Evolutionary conservation across 2,113 vertebrate genomes (phyloP), one percentile per base, ranked within the genome.

Genomic region (Zapus hudsonius): DNA sequence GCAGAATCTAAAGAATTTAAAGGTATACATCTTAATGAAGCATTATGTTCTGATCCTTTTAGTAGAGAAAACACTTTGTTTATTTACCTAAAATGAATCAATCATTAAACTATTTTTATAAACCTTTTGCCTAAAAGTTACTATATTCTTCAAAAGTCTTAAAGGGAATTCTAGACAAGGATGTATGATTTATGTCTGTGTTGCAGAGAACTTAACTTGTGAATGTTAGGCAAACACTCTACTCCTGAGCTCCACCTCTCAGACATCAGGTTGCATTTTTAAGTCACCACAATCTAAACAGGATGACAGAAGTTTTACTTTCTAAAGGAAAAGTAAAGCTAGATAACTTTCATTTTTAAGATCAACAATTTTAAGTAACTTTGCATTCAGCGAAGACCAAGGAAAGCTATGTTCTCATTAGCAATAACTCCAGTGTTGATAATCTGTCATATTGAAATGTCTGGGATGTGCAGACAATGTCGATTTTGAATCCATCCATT

Each of bases 31-130:
- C 57, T 63, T n/a, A 87, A 57, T 47, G 38, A 74, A 90, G 72
- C 55, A 73, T 47, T 15, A 31, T 55, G 55, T 36, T 89, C 36
- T 91, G 42, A 70, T 74, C 13, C 17, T 70, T 80, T 3, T 82
- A 55, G 3, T 36, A 89, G 44, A 19, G 27, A 85, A 73, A 81
- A 2, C 1, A 85, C 10, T 63, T 88, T 83, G 78, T 23, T 72
- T 90, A 92, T 75, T 72, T 86, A 69, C 2, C 27, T 95, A 90
- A 55, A 76, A 72, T 67, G 82, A 82, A 29, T 73, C 11, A 81
- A 88, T 57, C 57, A 74, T 73, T 87, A 82, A 84, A 70, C 57
- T 55, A 52, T 29, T 70, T 38, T 31, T 52, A 80, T 36, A 57
- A 7, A 1, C 17, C 1, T 82, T 88, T 57, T 66, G 2, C 33